These are phyloP conservation scores for Amblyraja radiata DNA, from an alignment of 2,797 vertebrate genomes.

Conservation along the genomic window DNA sequence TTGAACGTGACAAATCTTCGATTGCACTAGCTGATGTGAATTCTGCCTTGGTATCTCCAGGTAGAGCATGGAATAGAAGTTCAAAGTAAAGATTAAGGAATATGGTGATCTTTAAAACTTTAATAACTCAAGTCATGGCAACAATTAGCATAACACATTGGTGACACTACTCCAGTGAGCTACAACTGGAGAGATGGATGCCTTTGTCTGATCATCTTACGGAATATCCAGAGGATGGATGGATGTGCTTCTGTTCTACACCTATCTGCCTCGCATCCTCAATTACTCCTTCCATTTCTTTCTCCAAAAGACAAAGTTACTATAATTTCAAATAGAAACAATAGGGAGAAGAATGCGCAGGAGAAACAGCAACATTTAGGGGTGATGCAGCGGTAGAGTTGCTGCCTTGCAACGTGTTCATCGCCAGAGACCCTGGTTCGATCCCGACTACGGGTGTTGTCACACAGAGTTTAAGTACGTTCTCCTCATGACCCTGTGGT, in stretches of 20 bases:
- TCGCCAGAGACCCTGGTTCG: no score
- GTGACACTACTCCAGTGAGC: neutral
- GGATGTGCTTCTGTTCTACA: neutral
- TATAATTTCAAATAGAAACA: neutral
- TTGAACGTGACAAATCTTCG: neutral
- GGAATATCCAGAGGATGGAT: neutral
- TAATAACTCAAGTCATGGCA: neutral
- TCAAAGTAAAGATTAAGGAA: no score
- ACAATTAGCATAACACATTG: neutral
- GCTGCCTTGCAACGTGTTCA: no score
- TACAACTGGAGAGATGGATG: neutral
- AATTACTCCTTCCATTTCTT: neutral
- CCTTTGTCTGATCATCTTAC: neutral
- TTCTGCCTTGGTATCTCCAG: neutral
- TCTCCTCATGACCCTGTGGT: no score
- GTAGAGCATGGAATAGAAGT: neutral
- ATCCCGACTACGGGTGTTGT: no score
- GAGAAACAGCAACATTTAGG: neutral
- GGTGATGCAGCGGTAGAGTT: no score
- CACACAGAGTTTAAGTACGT: no score
- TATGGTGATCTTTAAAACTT: neutral
- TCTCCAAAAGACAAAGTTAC: neutral
- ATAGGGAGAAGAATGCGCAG: neutral
- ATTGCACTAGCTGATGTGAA: neutral
- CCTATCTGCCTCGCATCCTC: neutral